Percentiles rank a stretch among this genome's conserved stretches.
Conservation (phyloP, 1,140 invertebrate genomes). For the Branchinecta lynchi region DNA sequence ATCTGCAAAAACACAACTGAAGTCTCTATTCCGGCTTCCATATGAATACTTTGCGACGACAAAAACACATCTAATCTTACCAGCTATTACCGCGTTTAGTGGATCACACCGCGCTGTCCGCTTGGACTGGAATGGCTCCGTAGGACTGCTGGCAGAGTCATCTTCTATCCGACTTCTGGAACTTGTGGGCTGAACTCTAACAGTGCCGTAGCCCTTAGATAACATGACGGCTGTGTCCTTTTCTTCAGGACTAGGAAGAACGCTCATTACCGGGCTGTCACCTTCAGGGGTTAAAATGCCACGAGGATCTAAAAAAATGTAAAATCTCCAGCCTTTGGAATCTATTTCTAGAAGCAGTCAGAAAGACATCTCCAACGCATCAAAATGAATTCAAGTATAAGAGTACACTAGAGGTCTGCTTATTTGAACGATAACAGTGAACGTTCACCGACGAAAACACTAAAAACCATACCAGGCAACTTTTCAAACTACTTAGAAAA, state of each 20-base stretch:
- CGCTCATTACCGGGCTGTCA: background rate
- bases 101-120: background rate
- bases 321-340: too few relatives aligned
- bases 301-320: slow-evolving; percentile 39
- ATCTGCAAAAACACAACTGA: too few relatives aligned
- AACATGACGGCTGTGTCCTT: background rate
- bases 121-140: background rate
- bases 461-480: too few relatives aligned
- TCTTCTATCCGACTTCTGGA: background rate
- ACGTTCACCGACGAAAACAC: too few relatives aligned
- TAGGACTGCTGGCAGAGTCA: background rate
- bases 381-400: too few relatives aligned
- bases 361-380: too few relatives aligned
- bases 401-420: too few relatives aligned
- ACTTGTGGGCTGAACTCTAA: background rate
- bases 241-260: background rate
- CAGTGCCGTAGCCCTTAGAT: background rate
- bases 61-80: slow-evolving; percentile 22
- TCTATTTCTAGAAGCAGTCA: too few relatives aligned
- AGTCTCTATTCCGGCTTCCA: too few relatives aligned
- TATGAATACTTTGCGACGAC: too few relatives aligned
- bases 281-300: slow-evolving; percentile 50
- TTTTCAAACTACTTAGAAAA: too few relatives aligned
- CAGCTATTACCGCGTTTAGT: background rate
- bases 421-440: too few relatives aligned